Conservation (phyloP, 2,113 vertebrate species). For the Cyprinodon brontotheroides region DNA sequence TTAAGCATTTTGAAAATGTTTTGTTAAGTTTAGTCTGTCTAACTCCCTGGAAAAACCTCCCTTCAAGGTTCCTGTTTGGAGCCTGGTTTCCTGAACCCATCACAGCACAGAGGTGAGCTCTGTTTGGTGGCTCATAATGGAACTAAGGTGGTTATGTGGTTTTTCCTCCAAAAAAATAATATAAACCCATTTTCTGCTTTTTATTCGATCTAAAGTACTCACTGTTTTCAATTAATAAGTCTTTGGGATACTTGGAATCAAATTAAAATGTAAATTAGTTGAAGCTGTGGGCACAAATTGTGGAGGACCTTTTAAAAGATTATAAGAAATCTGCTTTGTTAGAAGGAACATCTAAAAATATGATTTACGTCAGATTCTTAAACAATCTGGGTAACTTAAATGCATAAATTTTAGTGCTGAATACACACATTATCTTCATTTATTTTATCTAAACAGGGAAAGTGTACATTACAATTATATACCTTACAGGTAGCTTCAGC, state of each 20-base stretch:
- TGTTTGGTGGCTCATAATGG: conserved; percentile 46
- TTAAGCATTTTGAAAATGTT: not conserved
- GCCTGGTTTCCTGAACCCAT: conserved; percentile 11
- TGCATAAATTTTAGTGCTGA: too few species aligned
- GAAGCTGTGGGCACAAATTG: too few species aligned
- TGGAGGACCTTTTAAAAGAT: not conserved
- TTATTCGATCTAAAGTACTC: not conserved
- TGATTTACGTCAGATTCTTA: not conserved
- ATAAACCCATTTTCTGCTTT: not conserved
- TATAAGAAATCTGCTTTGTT: not conserved
- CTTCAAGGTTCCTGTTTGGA: conserved; percentile 11
- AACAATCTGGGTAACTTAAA: not conserved
- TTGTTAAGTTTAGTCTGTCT: not conserved
- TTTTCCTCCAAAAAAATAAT: not conserved
- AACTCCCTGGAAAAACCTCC: not conserved
- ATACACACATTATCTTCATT: too few species aligned
- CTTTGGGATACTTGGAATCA: not conserved
- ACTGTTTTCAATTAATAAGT: not conserved
- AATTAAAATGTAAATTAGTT: too few species aligned
- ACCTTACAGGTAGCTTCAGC: too few species aligned
- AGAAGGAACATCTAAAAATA: too few species aligned
- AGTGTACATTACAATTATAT: too few species aligned
- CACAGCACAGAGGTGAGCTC: conserved; percentile 40
- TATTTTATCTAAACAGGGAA: too few species aligned
- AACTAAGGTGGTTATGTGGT: conserved; percentile 24